Conservation (phyloP, 2,797 vertebrate genomes). For the Gymnothorax javanicus region DNA sequence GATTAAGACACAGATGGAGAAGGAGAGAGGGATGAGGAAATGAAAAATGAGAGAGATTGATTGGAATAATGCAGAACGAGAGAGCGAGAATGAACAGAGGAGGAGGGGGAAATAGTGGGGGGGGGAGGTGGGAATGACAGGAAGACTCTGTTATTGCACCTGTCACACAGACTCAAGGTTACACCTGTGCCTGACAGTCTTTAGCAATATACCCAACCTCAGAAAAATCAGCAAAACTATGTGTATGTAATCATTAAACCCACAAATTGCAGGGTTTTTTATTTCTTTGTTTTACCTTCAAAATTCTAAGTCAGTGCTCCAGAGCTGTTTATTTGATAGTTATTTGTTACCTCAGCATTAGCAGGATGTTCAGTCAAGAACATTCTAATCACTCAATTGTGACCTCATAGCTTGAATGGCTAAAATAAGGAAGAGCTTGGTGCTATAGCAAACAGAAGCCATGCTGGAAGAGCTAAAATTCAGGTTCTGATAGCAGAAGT, state of each 20-base stretch:
- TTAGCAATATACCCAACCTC: not conserved
- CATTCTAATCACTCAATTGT: too few relatives aligned
- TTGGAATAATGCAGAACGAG: not conserved
- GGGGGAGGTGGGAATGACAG: not conserved
- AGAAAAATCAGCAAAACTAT: not conserved
- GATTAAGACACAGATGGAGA: not conserved
- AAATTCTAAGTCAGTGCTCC: too few relatives aligned
- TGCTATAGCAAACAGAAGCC: not conserved
- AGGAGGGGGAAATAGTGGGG: not conserved
- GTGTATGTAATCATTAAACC: not conserved
- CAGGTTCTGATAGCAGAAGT: not conserved
- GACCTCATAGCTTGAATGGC: too few relatives aligned
- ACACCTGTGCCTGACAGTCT: not conserved
- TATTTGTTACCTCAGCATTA: too few relatives aligned
- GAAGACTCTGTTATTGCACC: not conserved
- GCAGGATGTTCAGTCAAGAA: too few relatives aligned
- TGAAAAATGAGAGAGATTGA: not conserved
- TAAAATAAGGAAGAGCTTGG: not conserved
- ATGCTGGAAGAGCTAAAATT: not conserved
- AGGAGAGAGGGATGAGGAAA: not conserved
- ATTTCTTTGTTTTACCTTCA: too few relatives aligned
- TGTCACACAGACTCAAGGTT: not conserved
- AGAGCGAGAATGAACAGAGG: not conserved
- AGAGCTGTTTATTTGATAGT: too few relatives aligned
- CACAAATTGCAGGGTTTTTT: too few relatives aligned